phyloP scores from a whole-genome alignment of 2,797 vertebrate species.

The Australoheros facetus region DNA sequence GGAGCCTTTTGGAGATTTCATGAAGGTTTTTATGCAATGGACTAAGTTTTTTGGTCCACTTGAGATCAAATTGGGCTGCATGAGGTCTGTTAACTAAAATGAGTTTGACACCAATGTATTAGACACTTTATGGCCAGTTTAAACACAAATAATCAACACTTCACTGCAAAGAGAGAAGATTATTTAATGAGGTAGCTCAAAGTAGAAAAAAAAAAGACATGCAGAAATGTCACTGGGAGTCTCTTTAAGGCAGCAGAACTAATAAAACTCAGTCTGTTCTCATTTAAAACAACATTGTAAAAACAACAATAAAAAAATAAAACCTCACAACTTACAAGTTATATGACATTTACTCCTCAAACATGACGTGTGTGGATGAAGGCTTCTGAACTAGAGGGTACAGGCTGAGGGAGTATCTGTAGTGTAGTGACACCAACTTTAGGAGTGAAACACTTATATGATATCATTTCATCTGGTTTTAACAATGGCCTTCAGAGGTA shows the following conservation, averaged over 20 bases:
- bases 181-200: constrained; percentile 81
- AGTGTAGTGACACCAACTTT: neutral
- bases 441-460: neutral
- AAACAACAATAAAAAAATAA: neutral
- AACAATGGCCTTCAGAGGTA: neutral
- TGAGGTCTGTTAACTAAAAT: neutral
- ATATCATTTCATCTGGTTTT: neutral
- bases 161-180: constrained; percentile 44
- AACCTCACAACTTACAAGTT: neutral
- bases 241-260: constrained; percentile 64
- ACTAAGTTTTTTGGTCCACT: neutral
- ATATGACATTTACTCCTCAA: neutral
- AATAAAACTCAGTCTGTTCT: constrained; percentile 77
- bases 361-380: neutral
- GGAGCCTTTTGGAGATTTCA: rapidly evolving
- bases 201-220: constrained; percentile 55
- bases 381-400: neutral
- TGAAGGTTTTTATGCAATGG: neutral
- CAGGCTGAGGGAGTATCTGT: neutral
- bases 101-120: neutral
- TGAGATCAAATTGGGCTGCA: neutral
- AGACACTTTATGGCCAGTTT: neutral
- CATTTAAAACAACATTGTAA: constrained; percentile 19
- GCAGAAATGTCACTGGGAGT: constrained; percentile 50
- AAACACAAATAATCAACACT: neutral